Percentiles rank a stretch among this genome's conserved stretches.
Evolutionary conservation across 92 coral and sea anemone genomes (phyloP).

Genomic region (Muricea muricata): DNA sequence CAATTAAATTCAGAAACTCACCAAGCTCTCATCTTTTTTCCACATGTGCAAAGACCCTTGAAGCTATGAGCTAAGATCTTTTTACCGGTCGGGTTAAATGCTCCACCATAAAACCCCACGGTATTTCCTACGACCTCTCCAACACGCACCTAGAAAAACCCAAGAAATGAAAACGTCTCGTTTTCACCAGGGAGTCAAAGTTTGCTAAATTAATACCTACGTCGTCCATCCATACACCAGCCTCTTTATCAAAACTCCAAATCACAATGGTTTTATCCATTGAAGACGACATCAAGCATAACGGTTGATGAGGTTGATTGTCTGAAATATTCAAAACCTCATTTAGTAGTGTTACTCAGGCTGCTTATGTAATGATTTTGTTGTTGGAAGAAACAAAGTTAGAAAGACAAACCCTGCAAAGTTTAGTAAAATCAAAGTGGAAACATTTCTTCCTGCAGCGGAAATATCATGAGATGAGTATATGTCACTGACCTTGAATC

Average conservation of each 20-base stretch:
- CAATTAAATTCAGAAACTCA: no score
- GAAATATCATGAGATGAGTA: no score
- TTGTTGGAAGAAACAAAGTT: no score
- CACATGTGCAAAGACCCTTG: slow-evolving; percentile 93
- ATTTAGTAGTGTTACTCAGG: no score
- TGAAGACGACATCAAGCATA: slow-evolving; percentile 87
- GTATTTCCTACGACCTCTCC: slow-evolving; percentile 98
- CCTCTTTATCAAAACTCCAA: slow-evolving; percentile 89
- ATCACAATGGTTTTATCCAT: slow-evolving; percentile 92
- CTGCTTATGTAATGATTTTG: no score
- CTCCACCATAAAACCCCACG: slow-evolving; percentile 92
- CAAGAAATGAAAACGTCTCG: no score
- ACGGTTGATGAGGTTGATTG: slow-evolving; percentile 70
- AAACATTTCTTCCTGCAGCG: no score
- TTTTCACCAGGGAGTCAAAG: no score
- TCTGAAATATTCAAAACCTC: background rate
- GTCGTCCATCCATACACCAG: slow-evolving; percentile 95
- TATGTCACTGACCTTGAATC: slow-evolving; percentile 54
- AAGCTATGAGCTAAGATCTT: slow-evolving; percentile 89
- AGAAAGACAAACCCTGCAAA: no score
- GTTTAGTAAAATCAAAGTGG: no score
- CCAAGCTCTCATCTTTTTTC: slow-evolving; percentile 49
- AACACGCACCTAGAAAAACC: slow-evolving; percentile 93
- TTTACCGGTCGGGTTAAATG: slow-evolving; percentile 84
- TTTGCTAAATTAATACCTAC: slow-evolving; percentile 39